These are phyloP conservation scores for Buteo buteo DNA, from an alignment of 2,113 vertebrate genomes.

Conservation along the genomic window DNA sequence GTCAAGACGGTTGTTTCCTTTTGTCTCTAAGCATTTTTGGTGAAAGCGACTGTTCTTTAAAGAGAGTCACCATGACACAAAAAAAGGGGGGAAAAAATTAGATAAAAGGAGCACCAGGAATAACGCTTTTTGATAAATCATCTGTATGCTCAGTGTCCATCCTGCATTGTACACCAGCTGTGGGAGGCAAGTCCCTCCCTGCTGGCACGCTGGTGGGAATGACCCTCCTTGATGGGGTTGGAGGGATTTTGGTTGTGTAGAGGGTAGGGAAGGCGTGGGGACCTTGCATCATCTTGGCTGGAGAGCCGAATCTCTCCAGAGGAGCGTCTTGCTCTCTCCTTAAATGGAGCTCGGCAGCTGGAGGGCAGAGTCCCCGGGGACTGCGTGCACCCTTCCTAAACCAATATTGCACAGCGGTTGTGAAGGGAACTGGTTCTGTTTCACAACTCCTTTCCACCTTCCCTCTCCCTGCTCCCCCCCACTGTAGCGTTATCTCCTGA, in stretches of 20 bases:
- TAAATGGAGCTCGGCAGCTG: background rate
- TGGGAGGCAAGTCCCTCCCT: background rate
- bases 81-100: background rate
- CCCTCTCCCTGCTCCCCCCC: background rate
- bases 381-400: background rate
- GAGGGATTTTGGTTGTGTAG: background rate
- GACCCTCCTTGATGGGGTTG: background rate
- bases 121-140: background rate
- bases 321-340: background rate
- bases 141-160: background rate
- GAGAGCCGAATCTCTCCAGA: background rate
- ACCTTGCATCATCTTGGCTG: constrained; percentile 40
- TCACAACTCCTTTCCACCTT: constrained; percentile 46
- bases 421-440: constrained; percentile 57
- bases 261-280: background rate
- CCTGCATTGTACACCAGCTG: accelerated
- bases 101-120: background rate
- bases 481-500: constrained; percentile 36
- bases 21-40: background rate
- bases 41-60: background rate
- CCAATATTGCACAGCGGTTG: constrained; percentile 18
- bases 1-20: background rate
- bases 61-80: background rate
- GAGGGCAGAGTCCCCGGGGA: background rate
- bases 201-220: background rate